Percentiles rank a stretch among this genome's conserved stretches.
These are phyloP conservation scores for Lanius ludovicianus DNA, from an alignment of 2,113 vertebrate genomes.

Conservation along the genomic window DNA sequence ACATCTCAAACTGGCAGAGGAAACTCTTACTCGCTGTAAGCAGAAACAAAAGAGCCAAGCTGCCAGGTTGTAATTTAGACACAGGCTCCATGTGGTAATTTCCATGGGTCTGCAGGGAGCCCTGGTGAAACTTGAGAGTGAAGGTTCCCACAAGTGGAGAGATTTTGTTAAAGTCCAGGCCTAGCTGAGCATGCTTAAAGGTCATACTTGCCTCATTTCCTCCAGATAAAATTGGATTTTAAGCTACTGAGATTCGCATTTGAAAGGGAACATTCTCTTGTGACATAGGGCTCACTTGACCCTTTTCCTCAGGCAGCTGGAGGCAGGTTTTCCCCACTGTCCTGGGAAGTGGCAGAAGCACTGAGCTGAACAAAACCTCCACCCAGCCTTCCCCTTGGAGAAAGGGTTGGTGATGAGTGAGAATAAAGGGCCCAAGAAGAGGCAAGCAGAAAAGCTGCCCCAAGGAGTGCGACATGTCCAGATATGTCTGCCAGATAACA, in stretches of 20 bases:
- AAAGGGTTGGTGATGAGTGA: fast-evolving
- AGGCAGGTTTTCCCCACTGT: neutral
- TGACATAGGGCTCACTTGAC: neutral
- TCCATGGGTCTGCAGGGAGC: neutral
- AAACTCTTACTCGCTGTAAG: slow-evolving; percentile 15
- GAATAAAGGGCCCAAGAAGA: neutral
- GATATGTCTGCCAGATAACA: neutral
- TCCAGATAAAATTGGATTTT: neutral
- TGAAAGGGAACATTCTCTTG: neutral
- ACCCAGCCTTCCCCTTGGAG: neutral
- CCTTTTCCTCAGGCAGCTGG: neutral
- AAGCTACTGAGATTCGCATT: neutral
- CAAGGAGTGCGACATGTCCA: slow-evolving; percentile 12
- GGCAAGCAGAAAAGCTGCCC: neutral
- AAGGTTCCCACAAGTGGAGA: neutral
- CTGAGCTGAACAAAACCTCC: neutral
- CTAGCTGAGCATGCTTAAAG: neutral
- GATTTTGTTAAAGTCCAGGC: neutral
- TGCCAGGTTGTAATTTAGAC: slow-evolving; percentile 27
- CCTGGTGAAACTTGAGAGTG: neutral
- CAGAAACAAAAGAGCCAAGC: slow-evolving; percentile 2
- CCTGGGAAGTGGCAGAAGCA: neutral
- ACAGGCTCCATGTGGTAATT: neutral
- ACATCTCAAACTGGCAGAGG: neutral
- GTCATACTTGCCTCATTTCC: neutral